Evolutionary conservation across 2,888 invertebrate species (phyloP).

Genomic region (Drosophila putrida): DNA sequence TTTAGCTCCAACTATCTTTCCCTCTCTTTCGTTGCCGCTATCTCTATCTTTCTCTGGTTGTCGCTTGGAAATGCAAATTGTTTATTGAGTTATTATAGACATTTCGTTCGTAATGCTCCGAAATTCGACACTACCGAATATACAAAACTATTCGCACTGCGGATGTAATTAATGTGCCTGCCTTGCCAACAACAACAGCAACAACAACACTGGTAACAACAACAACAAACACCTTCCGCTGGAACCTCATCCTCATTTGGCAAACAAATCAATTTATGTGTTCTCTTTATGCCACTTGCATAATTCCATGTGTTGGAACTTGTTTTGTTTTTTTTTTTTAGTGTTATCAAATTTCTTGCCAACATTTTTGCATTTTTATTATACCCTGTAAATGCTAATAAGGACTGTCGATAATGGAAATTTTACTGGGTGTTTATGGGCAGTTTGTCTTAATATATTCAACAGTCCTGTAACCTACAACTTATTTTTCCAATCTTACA

Average conservation of each 20-base stretch:
- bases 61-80: constrained; percentile 60
- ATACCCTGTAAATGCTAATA: constrained; percentile 4
- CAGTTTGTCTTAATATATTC: too few species aligned
- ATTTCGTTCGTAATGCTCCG: constrained; percentile 51
- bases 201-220: not conserved
- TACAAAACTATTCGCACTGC: constrained; percentile 40
- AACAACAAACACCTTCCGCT: constrained; percentile 1
- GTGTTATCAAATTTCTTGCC: constrained; percentile 6
- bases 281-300: constrained; percentile 23
- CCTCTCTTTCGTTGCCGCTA: not conserved
- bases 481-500: too few species aligned
- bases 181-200: constrained; percentile 18
- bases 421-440: too few species aligned
- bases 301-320: constrained; percentile 11
- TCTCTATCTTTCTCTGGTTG: not conserved
- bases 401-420: too few species aligned
- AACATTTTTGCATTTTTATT: constrained; percentile 8
- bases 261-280: constrained; percentile 6
- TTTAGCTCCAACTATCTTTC: not conserved
- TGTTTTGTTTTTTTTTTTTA: constrained; percentile 8
- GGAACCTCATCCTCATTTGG: not conserved
- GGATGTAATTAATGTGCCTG: constrained; percentile 45
- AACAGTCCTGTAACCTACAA: too few species aligned
- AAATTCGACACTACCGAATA: constrained; percentile 48
- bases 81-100: constrained; percentile 60